Percentiles rank a stretch among this genome's conserved stretches.
Conservation (phyloP, 2,113 vertebrate genomes). For the Neolamprologus cancellatus region DNA sequence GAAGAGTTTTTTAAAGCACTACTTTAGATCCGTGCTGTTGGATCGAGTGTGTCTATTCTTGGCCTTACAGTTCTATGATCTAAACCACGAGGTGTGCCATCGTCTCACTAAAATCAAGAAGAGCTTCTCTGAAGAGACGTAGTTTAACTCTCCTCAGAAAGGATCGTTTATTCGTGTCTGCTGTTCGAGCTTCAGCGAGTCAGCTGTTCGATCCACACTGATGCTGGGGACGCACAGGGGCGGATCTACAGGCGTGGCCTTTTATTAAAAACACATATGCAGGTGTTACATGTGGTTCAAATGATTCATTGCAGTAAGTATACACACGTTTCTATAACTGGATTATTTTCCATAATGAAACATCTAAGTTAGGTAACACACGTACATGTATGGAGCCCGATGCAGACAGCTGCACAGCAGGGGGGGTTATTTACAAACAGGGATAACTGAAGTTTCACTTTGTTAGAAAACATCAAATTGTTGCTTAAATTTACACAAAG, state of each 20-base stretch:
- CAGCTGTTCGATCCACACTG: background rate
- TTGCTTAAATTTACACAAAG: background rate
- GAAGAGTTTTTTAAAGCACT: background rate
- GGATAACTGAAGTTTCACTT: background rate
- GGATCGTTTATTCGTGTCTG: accelerated
- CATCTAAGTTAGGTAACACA: background rate
- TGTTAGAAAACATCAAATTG: background rate
- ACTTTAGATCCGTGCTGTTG: background rate
- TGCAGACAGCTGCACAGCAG: background rate
- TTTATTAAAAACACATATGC: background rate
- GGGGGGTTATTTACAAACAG: background rate
- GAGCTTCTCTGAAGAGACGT: background rate
- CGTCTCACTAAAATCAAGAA: background rate
- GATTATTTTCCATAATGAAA: background rate
- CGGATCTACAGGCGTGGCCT: background rate
- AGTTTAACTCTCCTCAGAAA: background rate
- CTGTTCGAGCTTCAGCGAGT: too few relatives aligned
- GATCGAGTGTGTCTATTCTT: background rate
- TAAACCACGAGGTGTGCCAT: accelerated
- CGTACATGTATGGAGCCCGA: accelerated
- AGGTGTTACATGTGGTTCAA: background rate
- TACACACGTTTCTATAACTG: background rate
- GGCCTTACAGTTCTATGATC: background rate
- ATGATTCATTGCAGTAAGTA: background rate
- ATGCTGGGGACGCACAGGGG: background rate